phyloP scores from a whole-genome alignment of 2,113 vertebrate genomes.

The Apistogramma diplotaenia region DNA sequence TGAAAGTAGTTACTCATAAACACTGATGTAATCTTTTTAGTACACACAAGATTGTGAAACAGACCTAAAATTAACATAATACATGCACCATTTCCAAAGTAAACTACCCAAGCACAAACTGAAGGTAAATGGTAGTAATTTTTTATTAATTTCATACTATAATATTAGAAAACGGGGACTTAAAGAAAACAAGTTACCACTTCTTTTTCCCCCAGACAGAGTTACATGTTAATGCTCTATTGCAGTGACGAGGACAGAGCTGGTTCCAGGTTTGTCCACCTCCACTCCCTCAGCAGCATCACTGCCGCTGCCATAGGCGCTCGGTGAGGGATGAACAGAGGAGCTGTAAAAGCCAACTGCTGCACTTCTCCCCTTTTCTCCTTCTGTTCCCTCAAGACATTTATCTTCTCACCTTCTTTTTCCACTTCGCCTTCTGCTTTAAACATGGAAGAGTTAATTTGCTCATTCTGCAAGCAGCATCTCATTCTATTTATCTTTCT shows the following conservation, averaged over 20 bases:
- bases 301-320: conserved; percentile 40
- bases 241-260: conserved; percentile 6
- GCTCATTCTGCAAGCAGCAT: conserved; percentile 83
- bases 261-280: conserved; percentile 28
- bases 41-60: fast-evolving
- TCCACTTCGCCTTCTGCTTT: conserved; percentile 67
- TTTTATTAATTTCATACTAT: background rate
- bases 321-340: conserved; percentile 53
- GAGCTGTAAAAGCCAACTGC: conserved; percentile 38
- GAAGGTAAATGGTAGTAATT: background rate
- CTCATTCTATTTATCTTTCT: conserved; percentile 76
- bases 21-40: fast-evolving
- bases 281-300: conserved; percentile 30
- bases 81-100: background rate
- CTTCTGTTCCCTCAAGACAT: conserved; percentile 15
- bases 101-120: background rate
- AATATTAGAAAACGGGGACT: background rate
- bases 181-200: background rate
- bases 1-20: background rate
- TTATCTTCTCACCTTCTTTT: conserved; percentile 46
- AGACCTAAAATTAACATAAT: background rate
- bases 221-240: background rate
- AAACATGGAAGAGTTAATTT: conserved; percentile 87
- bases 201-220: background rate
- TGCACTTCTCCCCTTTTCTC: conserved; percentile 16